Evolutionary conservation across 2,113 vertebrate species (phyloP), one percentile per base, ranked within the genome.

Genomic region (Lanius ludovicianus): DNA sequence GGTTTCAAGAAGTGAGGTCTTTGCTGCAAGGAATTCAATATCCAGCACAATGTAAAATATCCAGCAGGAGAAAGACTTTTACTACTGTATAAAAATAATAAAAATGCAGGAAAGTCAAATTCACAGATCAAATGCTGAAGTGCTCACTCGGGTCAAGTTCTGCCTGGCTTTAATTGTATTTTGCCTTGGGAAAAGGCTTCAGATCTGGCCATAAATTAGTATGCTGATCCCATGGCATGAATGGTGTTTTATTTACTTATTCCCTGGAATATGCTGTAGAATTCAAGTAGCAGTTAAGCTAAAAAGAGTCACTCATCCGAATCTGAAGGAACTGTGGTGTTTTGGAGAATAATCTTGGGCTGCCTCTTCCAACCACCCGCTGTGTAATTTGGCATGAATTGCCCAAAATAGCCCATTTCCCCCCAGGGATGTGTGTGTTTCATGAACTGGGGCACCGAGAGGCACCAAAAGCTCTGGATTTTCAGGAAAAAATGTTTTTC

Each of bases 161-260:
- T 93, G 90, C 77, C 67, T 96, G 87, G 88, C 79, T 93, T 96
- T 95, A 95, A 94, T 86, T 93, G 94, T 93, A 92, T 95, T 95
- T 95, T 93, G 96, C 91, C 96, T 96, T 86, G 94, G 88, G 94
- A 95, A 92, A 96, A 94, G 89, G 63, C 80, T 96, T 96, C 84
- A 93, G 75, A 94, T 94, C 91, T 93, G 87, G 85, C 71, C 92
- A 71, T 56, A 93, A 93, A 95, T 95, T 86, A 92, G 88, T 68
- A 90, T 94, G 71, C 90, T 89, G 95, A 88, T 78, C 69, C 83
- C 79, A 59, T 12, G 64, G 82, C 73, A 90, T 19, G 79, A 74
- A 35, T 33, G 84, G 92, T 39, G 77, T 91, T 95, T 96, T 97
- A 97, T 95, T 97, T 97, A 96, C 91, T 95, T 89, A 92, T 76